A percentile compares a stretch with the other conserved stretches of the same genome.
Conservation (phyloP, 2,888 invertebrate genomes). For the Monoplex corrugatus region DNA sequence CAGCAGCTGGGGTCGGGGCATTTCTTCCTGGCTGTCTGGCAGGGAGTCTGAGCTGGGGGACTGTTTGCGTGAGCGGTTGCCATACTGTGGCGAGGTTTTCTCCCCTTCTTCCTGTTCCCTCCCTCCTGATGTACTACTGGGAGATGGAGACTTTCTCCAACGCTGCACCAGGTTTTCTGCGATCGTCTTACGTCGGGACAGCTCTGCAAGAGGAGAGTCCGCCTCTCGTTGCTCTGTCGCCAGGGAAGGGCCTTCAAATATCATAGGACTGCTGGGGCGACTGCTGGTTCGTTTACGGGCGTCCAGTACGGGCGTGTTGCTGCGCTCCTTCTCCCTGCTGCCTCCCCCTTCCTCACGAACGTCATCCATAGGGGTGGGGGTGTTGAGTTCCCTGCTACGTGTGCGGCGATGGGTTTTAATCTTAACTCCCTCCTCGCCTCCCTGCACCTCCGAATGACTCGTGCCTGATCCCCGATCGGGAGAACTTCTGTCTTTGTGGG, state of each 20-base stretch:
- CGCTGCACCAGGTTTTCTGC: slow-evolving; percentile 72
- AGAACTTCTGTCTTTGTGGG: slow-evolving; percentile 28
- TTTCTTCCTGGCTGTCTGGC: slow-evolving; percentile 51
- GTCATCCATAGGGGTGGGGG: slow-evolving; percentile 40
- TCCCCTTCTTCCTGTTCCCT: slow-evolving; percentile 57
- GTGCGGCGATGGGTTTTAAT: slow-evolving; percentile 59
- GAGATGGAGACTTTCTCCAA: slow-evolving; percentile 55
- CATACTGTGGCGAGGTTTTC: slow-evolving; percentile 56
- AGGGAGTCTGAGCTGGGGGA: slow-evolving; percentile 56
- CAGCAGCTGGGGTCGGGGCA: slow-evolving; percentile 41
- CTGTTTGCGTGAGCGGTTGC: slow-evolving; percentile 44
- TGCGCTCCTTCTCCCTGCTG: slow-evolving; percentile 12
- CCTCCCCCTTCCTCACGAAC: slow-evolving; percentile 34
- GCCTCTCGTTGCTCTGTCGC: slow-evolving; percentile 53
- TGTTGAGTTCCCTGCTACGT: slow-evolving; percentile 62
- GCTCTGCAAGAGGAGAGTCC: slow-evolving; percentile 58
- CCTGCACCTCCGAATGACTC: not conserved
- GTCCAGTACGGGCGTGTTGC: slow-evolving; percentile 68
- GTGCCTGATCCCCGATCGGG: not conserved
- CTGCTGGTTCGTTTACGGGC: slow-evolving; percentile 72
- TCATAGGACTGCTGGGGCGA: slow-evolving; percentile 72
- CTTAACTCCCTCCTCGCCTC: slow-evolving; percentile 48
- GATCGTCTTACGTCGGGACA: slow-evolving; percentile 65
- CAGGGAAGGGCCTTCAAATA: slow-evolving; percentile 57
- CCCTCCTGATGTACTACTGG: slow-evolving; percentile 47